These are phyloP conservation scores for Cygnus buccinator DNA, from an alignment of 2,113 vertebrate species.

Conservation along the genomic window DNA sequence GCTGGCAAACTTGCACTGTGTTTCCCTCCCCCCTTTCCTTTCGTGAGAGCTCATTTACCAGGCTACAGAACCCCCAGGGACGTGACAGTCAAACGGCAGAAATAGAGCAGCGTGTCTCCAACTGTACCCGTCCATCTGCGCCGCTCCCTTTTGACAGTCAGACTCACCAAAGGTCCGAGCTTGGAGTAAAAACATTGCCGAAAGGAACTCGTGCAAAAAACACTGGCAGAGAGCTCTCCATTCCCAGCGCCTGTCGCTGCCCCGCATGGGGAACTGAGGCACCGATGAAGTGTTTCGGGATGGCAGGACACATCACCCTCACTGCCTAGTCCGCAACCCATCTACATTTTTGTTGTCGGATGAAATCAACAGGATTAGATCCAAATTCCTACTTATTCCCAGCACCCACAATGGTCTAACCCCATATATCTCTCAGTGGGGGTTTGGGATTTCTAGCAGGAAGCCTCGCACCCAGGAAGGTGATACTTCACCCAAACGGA, in stretches of 20 bases:
- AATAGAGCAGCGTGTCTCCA: not conserved
- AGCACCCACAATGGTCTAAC: not conserved
- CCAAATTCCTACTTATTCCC: not conserved
- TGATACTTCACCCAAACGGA: not conserved
- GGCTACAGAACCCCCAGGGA: conserved; percentile 16
- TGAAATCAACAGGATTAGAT: not conserved
- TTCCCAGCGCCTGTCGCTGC: accelerated
- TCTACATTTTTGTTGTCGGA: not conserved
- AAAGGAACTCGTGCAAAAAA: not conserved
- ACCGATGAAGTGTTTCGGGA: not conserved
- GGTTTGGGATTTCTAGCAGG: not conserved
- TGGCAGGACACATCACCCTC: not conserved
- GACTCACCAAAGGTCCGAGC: not conserved
- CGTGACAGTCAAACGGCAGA: not conserved
- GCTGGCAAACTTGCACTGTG: not conserved
- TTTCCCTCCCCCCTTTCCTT: conserved; percentile 3
- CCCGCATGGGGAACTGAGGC: not conserved
- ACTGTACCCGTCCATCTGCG: not conserved
- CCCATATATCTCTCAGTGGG: accelerated
- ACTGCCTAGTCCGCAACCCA: not conserved
- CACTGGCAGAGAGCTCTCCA: not conserved
- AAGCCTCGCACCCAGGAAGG: not conserved
- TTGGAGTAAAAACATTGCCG: not conserved
- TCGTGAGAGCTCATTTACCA: conserved; percentile 39
- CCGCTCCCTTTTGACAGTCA: not conserved